Percentiles rank a stretch among this genome's conserved stretches.
Conservation (phyloP, 35 echinoderm and acorn worm species). For the Eucidaris tribuloides region DNA sequence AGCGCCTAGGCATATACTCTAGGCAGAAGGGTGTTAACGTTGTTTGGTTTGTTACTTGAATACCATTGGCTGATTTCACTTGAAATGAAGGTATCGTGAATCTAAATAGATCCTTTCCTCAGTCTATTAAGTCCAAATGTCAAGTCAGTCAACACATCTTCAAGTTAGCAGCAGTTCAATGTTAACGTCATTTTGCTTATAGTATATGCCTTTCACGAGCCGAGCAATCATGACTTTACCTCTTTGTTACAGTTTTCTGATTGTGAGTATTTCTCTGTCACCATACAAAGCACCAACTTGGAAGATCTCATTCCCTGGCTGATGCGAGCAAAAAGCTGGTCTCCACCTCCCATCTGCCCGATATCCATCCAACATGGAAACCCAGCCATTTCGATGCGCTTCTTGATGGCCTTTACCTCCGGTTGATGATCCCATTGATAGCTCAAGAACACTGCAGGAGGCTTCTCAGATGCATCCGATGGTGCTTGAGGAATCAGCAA, state of each 20-base stretch:
- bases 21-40: too few species aligned
- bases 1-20: too few species aligned
- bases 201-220: too few species aligned
- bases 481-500: constrained; percentile 59
- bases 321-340: constrained; percentile 82
- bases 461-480: constrained; percentile 47
- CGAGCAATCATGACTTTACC: too few species aligned
- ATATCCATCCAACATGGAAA: constrained; percentile 96
- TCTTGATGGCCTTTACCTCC: constrained; percentile 76
- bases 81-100: too few species aligned
- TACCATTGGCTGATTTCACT: too few species aligned
- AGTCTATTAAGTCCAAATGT: too few species aligned
- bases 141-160: too few species aligned
- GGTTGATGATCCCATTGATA: constrained; percentile 98
- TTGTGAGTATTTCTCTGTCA: constrained; percentile 86
- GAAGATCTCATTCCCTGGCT: constrained; percentile 90
- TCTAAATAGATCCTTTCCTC: too few species aligned
- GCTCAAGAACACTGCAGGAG: constrained; percentile 79
- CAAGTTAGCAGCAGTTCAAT: too few species aligned
- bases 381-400: constrained; percentile 91
- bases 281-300: constrained; percentile 92
- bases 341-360: constrained; percentile 98
- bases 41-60: too few species aligned
- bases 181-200: too few species aligned
- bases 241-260: constrained; percentile 98